A percentile compares a stretch with the other conserved stretches of the same genome.
These are phyloP conservation scores for Archocentrus centrarchus DNA, from an alignment of 2,113 vertebrate genomes.

Conservation along the genomic window DNA sequence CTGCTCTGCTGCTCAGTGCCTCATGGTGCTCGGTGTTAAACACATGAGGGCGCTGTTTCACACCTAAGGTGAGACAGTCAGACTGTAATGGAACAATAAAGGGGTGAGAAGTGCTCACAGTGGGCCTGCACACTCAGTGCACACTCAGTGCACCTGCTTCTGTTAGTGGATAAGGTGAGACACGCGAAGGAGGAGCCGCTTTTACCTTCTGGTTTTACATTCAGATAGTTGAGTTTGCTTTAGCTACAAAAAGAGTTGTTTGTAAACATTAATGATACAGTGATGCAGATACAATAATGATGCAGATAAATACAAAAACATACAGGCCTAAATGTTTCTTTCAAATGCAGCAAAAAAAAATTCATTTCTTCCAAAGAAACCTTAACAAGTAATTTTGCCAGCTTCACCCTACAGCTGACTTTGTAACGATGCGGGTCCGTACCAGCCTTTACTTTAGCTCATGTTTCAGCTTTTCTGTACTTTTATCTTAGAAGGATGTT, in stretches of 20 bases:
- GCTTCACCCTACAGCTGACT: background rate
- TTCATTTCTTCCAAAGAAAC: background rate
- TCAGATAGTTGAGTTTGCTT: background rate
- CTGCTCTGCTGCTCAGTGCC: slow-evolving; percentile 20
- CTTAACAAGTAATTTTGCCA: accelerated
- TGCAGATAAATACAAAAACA: background rate
- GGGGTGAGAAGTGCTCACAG: background rate
- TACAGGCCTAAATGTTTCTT: background rate
- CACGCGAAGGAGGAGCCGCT: background rate
- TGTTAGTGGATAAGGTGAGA: too few species aligned
- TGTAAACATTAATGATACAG: background rate
- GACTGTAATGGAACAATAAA: background rate
- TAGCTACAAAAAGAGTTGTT: background rate
- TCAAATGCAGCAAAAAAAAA: background rate
- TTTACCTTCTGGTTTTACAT: background rate
- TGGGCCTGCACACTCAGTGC: background rate
- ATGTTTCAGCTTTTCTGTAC: background rate
- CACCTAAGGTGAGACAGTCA: background rate
- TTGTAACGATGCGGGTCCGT: too few species aligned
- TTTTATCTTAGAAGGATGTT: background rate
- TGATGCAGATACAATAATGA: too few species aligned
- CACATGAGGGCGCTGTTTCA: slow-evolving; percentile 70
- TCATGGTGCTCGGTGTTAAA: background rate
- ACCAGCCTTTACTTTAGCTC: background rate
- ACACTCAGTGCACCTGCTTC: slow-evolving; percentile 46